A percentile compares a stretch with the other conserved stretches of the same genome.
Conservation (phyloP, 2,888 invertebrate species). For the Drosophila kambysellisi region DNA sequence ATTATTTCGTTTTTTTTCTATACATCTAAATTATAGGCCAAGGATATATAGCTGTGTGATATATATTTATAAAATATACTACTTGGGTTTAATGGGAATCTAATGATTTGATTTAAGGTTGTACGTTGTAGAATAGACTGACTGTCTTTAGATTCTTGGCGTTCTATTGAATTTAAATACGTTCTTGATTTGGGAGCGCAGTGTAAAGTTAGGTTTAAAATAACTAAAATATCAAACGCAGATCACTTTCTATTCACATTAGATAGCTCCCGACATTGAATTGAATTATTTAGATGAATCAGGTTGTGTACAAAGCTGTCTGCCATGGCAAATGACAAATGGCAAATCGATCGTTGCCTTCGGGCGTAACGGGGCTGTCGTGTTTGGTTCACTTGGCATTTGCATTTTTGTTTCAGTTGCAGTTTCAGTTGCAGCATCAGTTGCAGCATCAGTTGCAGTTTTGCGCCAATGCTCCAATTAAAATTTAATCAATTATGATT, state of each 20-base stretch:
- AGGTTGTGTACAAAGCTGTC: background rate
- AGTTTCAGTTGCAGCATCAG: conserved; percentile 28
- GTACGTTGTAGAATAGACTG: background rate
- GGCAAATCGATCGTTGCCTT: conserved; percentile 66
- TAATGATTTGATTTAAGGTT: background rate
- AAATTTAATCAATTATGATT: conserved; percentile 78
- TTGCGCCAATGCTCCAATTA: conserved; percentile 63
- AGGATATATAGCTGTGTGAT: background rate
- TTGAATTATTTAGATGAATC: conserved; percentile 2
- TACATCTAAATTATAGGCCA: background rate
- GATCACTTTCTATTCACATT: background rate
- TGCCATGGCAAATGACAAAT: conserved; percentile 40
- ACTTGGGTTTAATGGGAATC: background rate
- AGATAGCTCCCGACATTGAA: background rate
- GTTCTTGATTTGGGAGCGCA: background rate
- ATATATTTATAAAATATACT: background rate
- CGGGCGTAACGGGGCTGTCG: conserved; percentile 50
- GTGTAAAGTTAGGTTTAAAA: background rate
- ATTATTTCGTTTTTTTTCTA: background rate
- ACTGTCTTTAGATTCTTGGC: background rate
- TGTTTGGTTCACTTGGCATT: conserved; percentile 48
- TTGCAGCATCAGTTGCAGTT: conserved; percentile 34
- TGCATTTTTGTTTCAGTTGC: conserved; percentile 42
- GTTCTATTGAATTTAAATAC: background rate
- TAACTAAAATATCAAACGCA: background rate